Evolutionary conservation across 2,888 invertebrate species (phyloP).

Genomic region (Plutella xylostella): DNA sequence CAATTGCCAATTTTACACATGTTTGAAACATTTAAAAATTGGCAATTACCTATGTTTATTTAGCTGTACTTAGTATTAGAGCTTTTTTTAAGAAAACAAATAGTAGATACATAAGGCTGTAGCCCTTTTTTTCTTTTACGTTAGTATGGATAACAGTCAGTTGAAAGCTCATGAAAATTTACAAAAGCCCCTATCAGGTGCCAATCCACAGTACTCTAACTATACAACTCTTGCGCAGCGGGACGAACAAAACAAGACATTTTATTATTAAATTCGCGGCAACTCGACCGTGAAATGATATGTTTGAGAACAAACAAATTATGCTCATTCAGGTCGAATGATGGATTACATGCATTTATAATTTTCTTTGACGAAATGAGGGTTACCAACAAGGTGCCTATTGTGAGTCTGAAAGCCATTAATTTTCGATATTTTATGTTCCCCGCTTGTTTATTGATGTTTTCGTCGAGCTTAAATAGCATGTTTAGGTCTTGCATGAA

Average conservation of each 20-base stretch:
- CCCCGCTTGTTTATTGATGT: constrained; percentile 12
- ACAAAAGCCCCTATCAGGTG: not conserved
- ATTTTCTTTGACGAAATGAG: not conserved
- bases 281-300: constrained; percentile 34
- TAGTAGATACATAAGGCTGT: not conserved
- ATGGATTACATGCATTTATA: constrained; percentile 31
- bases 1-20: too few species aligned
- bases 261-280: constrained; percentile 14
- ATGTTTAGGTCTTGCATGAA: too few species aligned
- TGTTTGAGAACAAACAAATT: constrained; percentile 39
- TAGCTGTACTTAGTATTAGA: not conserved
- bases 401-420: constrained; percentile 28
- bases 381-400: constrained; percentile 13
- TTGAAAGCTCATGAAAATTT: not conserved
- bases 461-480: too few species aligned
- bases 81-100: not conserved
- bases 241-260: constrained; percentile 19
- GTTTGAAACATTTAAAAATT: too few species aligned
- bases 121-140: not conserved
- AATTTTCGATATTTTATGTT: constrained; percentile 28
- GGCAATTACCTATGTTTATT: too few species aligned
- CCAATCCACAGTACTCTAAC: not conserved
- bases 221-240: not conserved
- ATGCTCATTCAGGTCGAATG: constrained; percentile 31
- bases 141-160: not conserved